A percentile compares a stretch with the other conserved stretches of the same genome.
phyloP scores from a whole-genome alignment of 2,888 invertebrate genomes.

The Patella caerulea region DNA sequence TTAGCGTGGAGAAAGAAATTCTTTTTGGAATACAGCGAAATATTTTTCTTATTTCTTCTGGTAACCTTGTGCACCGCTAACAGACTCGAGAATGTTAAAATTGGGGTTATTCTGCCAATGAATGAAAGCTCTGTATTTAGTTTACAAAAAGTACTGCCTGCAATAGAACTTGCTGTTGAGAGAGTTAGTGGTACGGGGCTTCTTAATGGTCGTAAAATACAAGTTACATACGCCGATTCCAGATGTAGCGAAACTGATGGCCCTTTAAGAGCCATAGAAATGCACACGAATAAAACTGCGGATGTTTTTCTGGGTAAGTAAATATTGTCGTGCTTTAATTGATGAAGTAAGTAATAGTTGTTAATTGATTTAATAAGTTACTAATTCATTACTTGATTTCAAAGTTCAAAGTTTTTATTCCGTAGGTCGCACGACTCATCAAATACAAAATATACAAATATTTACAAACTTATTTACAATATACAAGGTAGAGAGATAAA shows the following conservation, averaged over 20 bases:
- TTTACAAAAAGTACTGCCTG: slow-evolving; percentile 55
- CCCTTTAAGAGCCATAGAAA: slow-evolving; percentile 58
- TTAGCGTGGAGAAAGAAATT: too few relatives aligned
- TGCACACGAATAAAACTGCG: slow-evolving; percentile 46
- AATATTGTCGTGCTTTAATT: too few relatives aligned
- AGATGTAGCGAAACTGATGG: slow-evolving; percentile 56
- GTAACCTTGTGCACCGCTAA: background rate
- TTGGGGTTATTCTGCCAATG: slow-evolving; percentile 61
- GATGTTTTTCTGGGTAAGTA: slow-evolving; percentile 45
- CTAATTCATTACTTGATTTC: too few relatives aligned
- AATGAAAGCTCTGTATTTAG: slow-evolving; percentile 43
- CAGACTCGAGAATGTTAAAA: slow-evolving; percentile 26
- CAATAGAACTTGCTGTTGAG: slow-evolving; percentile 62
- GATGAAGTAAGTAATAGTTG: too few relatives aligned
- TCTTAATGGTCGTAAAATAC: slow-evolving; percentile 31
- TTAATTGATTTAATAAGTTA: too few relatives aligned
- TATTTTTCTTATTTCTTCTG: background rate
- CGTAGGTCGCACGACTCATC: too few relatives aligned
- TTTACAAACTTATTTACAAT: too few relatives aligned
- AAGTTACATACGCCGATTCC: slow-evolving; percentile 48
- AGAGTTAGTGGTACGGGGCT: slow-evolving; percentile 35
- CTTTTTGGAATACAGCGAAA: too few relatives aligned
- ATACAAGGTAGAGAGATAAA: too few relatives aligned
- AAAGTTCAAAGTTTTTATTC: too few relatives aligned
- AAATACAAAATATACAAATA: too few relatives aligned